A percentile compares a stretch with the other conserved stretches of the same genome.
Evolutionary conservation across 2,113 vertebrate genomes (phyloP).

Genomic region (Oncorhynchus clarkii): DNA sequence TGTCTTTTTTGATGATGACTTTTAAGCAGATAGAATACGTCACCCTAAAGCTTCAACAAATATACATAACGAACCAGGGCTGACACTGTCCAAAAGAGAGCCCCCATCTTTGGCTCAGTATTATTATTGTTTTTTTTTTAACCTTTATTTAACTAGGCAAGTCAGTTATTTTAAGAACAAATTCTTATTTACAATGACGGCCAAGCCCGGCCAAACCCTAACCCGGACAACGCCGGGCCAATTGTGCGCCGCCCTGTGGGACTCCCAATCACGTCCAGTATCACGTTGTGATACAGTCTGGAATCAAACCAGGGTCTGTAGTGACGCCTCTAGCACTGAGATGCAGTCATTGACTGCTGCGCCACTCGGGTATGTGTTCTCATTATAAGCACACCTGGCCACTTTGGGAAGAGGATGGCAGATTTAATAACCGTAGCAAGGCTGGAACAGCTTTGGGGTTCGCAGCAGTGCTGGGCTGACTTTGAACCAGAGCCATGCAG

Average conservation of each 20-base stretch:
- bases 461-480: not conserved
- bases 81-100: constrained; percentile 4
- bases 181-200: too few species aligned
- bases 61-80: not conserved
- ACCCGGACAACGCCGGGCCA: too few species aligned
- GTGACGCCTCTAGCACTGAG: too few species aligned
- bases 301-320: too few species aligned
- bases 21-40: not conserved
- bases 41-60: not conserved
- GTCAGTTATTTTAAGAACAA: too few species aligned
- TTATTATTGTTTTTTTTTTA: not conserved
- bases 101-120: not conserved
- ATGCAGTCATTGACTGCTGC: too few species aligned
- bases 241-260: too few species aligned
- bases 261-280: too few species aligned
- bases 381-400: constrained; percentile 36
- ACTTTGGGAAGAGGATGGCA: constrained; percentile 2
- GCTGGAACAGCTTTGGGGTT: constrained; percentile 2
- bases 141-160: too few species aligned
- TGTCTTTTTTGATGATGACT: not conserved
- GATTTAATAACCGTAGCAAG: constrained; percentile 10
- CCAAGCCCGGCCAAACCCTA: too few species aligned
- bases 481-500: not conserved
- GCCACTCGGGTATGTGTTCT: not conserved
- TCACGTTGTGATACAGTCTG: too few species aligned